Base-by-base conservation (phyloP, 2,888 invertebrate genomes). In the Ophion obscuratus region DNA sequence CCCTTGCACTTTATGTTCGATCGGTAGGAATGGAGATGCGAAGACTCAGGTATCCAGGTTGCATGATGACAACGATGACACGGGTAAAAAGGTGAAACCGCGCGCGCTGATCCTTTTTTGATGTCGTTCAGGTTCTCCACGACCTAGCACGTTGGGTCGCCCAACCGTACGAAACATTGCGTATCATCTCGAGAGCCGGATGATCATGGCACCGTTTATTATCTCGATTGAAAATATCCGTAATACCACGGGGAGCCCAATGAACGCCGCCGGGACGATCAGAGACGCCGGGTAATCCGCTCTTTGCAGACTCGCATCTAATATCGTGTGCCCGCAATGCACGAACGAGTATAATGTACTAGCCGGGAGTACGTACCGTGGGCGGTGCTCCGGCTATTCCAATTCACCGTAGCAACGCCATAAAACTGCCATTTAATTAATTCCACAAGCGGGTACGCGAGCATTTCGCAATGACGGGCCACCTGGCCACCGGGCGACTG, bases 361-460 rank as follows among this genome's bases (percentile, higher is more conserved):
- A 20, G 61, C 61, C 17, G 10, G 10, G 20, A 24, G 20, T 68
- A 70, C 77, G 71, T 70, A 86, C 84, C 83, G 88, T 88, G 87
- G 88, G 88, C 88, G 88, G 86, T 79, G 61, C 85, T 68, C 80
- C 68, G 81, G 83, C 88, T 88, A 89, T 89, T 89, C 88, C 88
- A 87, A 85, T 88, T 83, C 88, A 85, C 87, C 85, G 81, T 88
- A 68, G 87, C 85, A 82, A 84, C 83, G 85, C 83, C 87, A 88
- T 86, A 88, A 88, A 88, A 84, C 86, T 89, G 87, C 88, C 89
- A 86, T 89, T 89, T 88, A 89, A 89, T 89, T 89, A 88, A 88
- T 88, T 88, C 88, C 85, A 83, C 81, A 61, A 81, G 87, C 81
- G 59, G 59, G 83, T 73, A 66, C 77, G 20, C 40, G 83, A 83